These are phyloP conservation scores for Hydrozoanthus gracilis DNA, from an alignment of 92 coral and sea anemone genomes.

Conservation along the genomic window DNA sequence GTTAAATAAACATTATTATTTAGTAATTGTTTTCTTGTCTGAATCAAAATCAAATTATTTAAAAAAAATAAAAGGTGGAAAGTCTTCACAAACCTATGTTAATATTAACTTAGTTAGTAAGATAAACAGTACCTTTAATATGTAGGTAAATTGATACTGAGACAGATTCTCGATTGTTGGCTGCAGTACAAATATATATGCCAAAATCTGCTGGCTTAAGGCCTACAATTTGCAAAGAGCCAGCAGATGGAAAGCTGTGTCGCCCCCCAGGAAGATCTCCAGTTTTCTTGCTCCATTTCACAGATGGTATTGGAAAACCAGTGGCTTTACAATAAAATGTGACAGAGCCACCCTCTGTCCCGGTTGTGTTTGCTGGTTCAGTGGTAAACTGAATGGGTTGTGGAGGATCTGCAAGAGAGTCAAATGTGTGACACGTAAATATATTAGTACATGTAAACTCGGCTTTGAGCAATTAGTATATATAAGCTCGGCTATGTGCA, in stretches of 20 bases:
- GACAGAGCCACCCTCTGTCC: slow-evolving; percentile 66
- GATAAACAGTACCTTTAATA: slow-evolving; percentile 67
- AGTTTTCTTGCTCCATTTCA: slow-evolving; percentile 69
- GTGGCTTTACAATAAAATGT: slow-evolving; percentile 81
- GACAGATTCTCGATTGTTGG: slow-evolving; percentile 63
- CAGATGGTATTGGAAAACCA: slow-evolving; percentile 79
- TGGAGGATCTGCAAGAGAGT: slow-evolving; percentile 72
- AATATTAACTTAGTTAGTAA: background rate
- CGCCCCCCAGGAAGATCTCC: slow-evolving; percentile 67
- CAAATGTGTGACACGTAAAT: background rate
- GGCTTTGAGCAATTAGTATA: too few relatives aligned
- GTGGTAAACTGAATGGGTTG: slow-evolving; percentile 69
- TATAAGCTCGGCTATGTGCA: too few relatives aligned
- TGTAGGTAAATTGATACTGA: slow-evolving; percentile 62
- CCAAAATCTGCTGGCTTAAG: slow-evolving; percentile 79
- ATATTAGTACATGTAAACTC: too few relatives aligned
- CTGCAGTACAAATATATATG: slow-evolving; percentile 77
- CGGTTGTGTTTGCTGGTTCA: slow-evolving; percentile 69
- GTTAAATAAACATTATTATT: too few relatives aligned
- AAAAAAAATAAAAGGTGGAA: too few relatives aligned
- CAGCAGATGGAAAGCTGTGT: slow-evolving; percentile 77
- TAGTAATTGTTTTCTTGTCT: too few relatives aligned
- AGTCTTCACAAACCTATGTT: too few relatives aligned
- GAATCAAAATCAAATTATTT: too few relatives aligned
- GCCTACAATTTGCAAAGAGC: slow-evolving; percentile 70